phyloP scores from a whole-genome alignment of 1,140 invertebrate genomes.

The Polypedilum vanderplanki region DNA sequence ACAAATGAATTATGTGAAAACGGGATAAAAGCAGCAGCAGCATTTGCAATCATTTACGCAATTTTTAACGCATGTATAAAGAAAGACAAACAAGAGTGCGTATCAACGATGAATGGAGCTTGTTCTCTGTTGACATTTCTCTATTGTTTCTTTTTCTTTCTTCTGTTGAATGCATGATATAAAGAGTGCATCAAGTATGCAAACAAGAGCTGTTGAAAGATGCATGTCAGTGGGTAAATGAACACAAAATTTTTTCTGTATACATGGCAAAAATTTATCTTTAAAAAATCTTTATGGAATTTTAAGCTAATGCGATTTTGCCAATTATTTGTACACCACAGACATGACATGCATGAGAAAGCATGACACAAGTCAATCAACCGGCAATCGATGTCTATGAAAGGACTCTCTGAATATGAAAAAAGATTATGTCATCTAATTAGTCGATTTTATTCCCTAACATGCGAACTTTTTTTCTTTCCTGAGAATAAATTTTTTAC shows the following conservation, averaged over 20 bases:
- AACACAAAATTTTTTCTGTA: too few relatives aligned
- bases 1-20: background rate
- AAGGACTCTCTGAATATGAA: background rate
- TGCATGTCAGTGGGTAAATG: slow-evolving; percentile 1
- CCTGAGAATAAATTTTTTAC: background rate
- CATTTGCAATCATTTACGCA: slow-evolving; percentile 20
- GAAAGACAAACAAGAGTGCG: background rate
- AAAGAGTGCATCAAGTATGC: background rate
- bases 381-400: background rate
- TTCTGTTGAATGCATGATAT: background rate
- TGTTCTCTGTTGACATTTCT: slow-evolving; percentile 6
- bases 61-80: slow-evolving; percentile 1
- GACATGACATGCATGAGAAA: background rate
- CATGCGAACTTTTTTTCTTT: slow-evolving; percentile 8
- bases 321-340: background rate
- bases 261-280: too few relatives aligned
- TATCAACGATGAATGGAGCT: background rate
- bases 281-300: background rate
- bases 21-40: background rate
- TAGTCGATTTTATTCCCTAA: background rate
- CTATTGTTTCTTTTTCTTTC: background rate
- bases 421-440: background rate
- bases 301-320: background rate
- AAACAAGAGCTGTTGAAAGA: background rate
- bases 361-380: slow-evolving; percentile 7